These are phyloP conservation scores for Euphonia xanthogaster DNA, from an alignment of 2,797 vertebrate genomes.

Conservation along the genomic window DNA sequence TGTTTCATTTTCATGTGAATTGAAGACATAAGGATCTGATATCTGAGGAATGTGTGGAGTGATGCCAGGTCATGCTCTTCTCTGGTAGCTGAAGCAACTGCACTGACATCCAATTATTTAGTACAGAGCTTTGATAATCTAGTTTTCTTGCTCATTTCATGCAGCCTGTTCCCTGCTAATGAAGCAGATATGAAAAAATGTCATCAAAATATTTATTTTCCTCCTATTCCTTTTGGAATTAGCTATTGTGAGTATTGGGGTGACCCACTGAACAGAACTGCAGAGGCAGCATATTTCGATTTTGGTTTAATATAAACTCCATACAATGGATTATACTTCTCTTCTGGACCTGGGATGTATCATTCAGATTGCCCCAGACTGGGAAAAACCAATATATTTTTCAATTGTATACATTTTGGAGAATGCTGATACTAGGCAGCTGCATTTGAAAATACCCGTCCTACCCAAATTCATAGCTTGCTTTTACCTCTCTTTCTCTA, in stretches of 20 bases:
- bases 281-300: neutral
- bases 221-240: neutral
- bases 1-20: neutral
- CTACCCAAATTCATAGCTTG: neutral
- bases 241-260: neutral
- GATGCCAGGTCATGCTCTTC: conserved; percentile 66
- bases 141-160: conserved; percentile 54
- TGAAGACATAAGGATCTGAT: conserved; percentile 20
- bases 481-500: neutral
- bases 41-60: conserved; percentile 53
- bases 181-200: neutral
- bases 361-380: neutral
- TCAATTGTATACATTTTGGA: neutral
- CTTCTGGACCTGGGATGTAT: neutral
- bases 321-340: neutral
- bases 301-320: neutral
- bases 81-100: conserved; percentile 65
- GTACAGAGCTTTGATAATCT: conserved; percentile 68
- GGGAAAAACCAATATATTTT: neutral
- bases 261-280: neutral
- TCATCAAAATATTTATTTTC: neutral
- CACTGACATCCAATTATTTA: conserved; percentile 73
- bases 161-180: conserved; percentile 61
- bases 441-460: neutral
- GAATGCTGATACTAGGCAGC: neutral